A percentile compares a stretch with the other conserved stretches of the same genome.
Conservation (phyloP, 2,113 vertebrate species). For the Thomomys bottae region DNA sequence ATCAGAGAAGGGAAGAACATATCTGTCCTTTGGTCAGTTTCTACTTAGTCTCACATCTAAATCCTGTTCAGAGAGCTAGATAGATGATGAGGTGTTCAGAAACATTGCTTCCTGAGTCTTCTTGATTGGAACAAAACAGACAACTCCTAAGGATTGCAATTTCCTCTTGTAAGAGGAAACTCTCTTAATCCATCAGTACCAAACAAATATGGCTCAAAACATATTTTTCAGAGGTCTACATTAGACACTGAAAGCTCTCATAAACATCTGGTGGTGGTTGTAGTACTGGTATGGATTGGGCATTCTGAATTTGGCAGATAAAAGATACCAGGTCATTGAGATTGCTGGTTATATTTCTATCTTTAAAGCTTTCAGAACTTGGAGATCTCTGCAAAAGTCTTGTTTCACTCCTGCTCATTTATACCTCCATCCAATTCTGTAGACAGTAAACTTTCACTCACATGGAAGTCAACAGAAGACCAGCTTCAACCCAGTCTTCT, state of each 20-base stretch:
- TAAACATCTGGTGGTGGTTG: not conserved
- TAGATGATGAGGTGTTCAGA: not conserved
- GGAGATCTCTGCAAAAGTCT: not conserved
- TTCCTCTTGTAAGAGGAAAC: not conserved
- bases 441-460: not conserved
- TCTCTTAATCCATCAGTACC: not conserved
- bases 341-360: not conserved
- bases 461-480: not conserved
- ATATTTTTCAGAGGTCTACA: not conserved
- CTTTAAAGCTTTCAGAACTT: not conserved
- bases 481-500: not conserved
- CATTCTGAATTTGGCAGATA: not conserved
- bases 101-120: not conserved
- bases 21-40: not conserved
- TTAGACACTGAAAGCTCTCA: not conserved
- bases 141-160: not conserved
- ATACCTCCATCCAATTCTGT: not conserved
- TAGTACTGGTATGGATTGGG: not conserved
- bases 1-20: not conserved
- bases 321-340: not conserved
- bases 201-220: not conserved
- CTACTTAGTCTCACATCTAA: not conserved
- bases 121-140: not conserved
- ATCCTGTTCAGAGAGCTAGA: not conserved
- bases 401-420: not conserved